These are phyloP conservation scores for Macrochelys suwanniensis DNA, from an alignment of 2,797 vertebrate species.

Conservation along the genomic window DNA sequence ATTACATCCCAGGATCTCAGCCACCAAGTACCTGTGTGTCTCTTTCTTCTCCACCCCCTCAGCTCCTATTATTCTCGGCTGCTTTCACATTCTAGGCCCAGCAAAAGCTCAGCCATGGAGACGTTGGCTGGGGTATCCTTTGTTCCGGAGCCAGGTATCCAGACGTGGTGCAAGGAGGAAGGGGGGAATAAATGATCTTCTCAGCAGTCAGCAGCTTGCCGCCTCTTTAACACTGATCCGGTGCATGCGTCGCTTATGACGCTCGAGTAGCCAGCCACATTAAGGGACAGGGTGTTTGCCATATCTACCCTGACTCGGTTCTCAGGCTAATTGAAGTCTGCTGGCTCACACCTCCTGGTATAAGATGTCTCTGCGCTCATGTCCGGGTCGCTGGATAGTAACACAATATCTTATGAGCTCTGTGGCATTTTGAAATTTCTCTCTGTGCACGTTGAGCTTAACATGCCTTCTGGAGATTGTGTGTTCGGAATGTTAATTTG, in stretches of 20 bases:
- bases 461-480: background rate
- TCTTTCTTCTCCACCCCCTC: background rate
- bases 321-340: constrained; percentile 42
- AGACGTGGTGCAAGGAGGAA: background rate
- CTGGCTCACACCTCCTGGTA: background rate
- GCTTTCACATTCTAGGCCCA: background rate
- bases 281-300: background rate
- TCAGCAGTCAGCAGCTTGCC: background rate
- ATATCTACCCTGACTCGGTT: background rate
- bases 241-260: background rate
- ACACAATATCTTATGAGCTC: background rate
- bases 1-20: constrained; percentile 11
- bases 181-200: background rate
- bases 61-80: background rate
- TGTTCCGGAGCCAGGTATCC: background rate
- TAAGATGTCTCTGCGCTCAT: background rate
- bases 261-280: background rate
- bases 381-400: constrained; percentile 26
- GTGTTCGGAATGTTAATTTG: background rate
- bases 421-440: constrained; percentile 32
- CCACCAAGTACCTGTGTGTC: constrained; percentile 41
- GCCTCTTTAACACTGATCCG: background rate
- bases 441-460: constrained; percentile 11
- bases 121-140: background rate
- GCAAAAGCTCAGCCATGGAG: background rate